phyloP scores from a whole-genome alignment of 2,888 invertebrate genomes.

The Lochmaea capreae region DNA sequence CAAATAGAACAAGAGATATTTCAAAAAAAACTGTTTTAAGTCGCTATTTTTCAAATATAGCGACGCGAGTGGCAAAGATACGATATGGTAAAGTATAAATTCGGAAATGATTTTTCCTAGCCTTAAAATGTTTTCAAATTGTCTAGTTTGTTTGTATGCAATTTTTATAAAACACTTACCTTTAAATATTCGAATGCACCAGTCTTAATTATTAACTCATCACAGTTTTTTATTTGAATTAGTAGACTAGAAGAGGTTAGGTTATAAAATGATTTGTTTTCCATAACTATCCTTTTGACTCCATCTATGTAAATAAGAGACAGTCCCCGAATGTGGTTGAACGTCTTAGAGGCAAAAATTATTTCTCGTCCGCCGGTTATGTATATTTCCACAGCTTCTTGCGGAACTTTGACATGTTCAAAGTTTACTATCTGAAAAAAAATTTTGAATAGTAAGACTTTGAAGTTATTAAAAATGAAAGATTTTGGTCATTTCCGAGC shows the following conservation, averaged over 20 bases:
- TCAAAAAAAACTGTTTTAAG: no score
- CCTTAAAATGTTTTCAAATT: no score
- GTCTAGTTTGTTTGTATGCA: neutral
- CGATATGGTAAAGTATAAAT: no score
- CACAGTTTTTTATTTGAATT: conserved; percentile 72
- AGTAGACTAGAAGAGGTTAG: conserved; percentile 71
- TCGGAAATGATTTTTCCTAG: no score
- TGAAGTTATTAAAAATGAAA: neutral
- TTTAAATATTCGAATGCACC: conserved; percentile 73
- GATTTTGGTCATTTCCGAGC: no score
- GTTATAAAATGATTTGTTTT: conserved; percentile 72
- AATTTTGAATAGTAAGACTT: neutral
- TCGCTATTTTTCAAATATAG: no score
- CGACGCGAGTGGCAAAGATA: no score
- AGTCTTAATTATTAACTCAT: conserved; percentile 71
- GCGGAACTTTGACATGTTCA: conserved; percentile 69
- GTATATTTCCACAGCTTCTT: conserved; percentile 70
- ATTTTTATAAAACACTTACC: conserved; percentile 56
- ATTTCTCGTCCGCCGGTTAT: conserved; percentile 70
- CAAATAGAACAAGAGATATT: no score
- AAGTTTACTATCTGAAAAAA: conserved; percentile 68
- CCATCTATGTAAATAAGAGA: conserved; percentile 69
- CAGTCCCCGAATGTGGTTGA: conserved; percentile 69
- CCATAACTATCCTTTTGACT: conserved; percentile 69
- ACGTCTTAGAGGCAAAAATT: conserved; percentile 69